Base-by-base conservation (phyloP, 2,797 vertebrate species). In the Pantherophis vulpinus region DNA sequence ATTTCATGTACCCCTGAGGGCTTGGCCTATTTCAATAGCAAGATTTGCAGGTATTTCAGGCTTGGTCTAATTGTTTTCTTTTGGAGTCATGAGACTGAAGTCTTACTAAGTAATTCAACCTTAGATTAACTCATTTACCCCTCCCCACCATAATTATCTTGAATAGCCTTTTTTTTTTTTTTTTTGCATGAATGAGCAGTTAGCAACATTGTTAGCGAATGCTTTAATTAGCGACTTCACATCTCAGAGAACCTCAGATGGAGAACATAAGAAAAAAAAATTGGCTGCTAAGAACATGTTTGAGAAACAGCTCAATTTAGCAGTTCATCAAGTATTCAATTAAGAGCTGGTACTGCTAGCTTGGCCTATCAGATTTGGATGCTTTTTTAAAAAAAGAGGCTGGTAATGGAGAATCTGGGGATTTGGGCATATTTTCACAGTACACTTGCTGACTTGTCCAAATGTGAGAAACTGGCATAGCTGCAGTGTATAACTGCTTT, bases 301-400 rank as follows among this genome's bases (percentile, higher is more conserved):
- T 93, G 90, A 90, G 20, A 94, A 95, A 87, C 51, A 91, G 88
- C 92, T 92, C 94, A 83, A 56, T 93, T 94, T 95, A 95, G 91
- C 92, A 94, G 93, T 91, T 95, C 94, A 90, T 95, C 94, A 94
- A 86, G 59, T 91, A 90, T 93, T 90, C 88, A 93, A 86, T 89
- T 83, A 96, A 94, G 92, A 74, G 59, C 0, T 4, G 93, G 54
- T 20, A 23, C 89, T 58, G 60, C 70, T 16, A 86, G 6, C 90
- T 91, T 63, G 79, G 11, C 61, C 61, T n/a, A 58, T 91, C 37
- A 91, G 55, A 32, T 88, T 91, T 51, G 59, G 29, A 88, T 32
- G 23, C 37, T 58, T 91, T 29, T 91, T 29, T 91, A 93, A 91
- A 42, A 13, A 7, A 70, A 29, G 14, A 87, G 29, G 9, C 25